Evolutionary conservation across 2,113 vertebrate genomes (phyloP).

Genomic region (Aldabrachelys gigantea): DNA sequence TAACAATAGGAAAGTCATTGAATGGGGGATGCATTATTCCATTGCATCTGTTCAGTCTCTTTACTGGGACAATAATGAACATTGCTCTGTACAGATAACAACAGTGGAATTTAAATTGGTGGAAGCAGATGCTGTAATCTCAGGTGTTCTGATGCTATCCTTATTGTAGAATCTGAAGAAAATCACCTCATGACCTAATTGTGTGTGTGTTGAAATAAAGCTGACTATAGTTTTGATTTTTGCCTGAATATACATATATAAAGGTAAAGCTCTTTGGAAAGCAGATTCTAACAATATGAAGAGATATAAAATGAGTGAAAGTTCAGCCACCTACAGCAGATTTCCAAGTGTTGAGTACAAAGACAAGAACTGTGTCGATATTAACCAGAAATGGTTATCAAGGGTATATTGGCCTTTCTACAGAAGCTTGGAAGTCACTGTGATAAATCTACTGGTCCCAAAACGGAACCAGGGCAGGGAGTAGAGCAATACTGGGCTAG

Average conservation of each 20-base stretch:
- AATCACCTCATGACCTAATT: not conserved
- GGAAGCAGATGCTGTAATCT: conserved; percentile 29
- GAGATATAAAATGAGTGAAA: not conserved
- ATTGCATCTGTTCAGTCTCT: conserved; percentile 19
- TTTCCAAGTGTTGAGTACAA: not conserved
- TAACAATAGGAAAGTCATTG: not conserved
- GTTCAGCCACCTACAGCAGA: not conserved
- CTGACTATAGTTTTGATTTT: not conserved
- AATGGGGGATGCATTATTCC: not conserved
- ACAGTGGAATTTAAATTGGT: conserved; percentile 33
- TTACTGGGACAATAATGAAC: not conserved
- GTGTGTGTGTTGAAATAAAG: not conserved
- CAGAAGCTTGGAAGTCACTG: not conserved
- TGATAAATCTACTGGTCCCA: not conserved
- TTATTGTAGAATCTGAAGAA: conserved; percentile 43
- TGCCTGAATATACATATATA: not conserved
- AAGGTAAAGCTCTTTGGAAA: not conserved
- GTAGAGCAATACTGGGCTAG: not conserved
- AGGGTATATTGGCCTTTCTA: not conserved
- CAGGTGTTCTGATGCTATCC: not conserved
- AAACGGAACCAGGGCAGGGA: too few species aligned
- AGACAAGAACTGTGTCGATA: not conserved
- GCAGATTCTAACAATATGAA: not conserved
- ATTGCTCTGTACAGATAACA: not conserved
- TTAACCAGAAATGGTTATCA: not conserved